Evolutionary conservation across 2,113 vertebrate species (phyloP), one percentile per base, ranked within the genome.

Genomic region (Sminthopsis crassicaudata): DNA sequence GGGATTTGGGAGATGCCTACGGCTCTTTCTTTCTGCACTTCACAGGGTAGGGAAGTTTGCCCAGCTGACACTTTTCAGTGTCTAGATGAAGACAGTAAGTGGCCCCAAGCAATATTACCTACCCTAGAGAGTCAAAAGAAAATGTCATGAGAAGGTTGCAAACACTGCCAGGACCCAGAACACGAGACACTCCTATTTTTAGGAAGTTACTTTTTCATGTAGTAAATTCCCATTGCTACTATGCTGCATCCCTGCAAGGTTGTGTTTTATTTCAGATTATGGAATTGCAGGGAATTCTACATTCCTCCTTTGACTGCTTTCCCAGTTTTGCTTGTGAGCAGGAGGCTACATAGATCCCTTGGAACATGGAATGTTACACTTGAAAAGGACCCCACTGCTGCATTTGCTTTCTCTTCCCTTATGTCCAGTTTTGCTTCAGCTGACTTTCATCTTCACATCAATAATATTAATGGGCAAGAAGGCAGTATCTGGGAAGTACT

Each of bases 71-170:
- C 60, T 42, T 95, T 94, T 60, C 93, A 92, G 88, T 0, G 92
- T 93, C 36, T 93, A 95, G 91, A 96, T 89, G 94, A 95, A 97
- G 89, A 76, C 95, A 91, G 93, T 93, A 97, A 95, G 95, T 60
- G 95, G 93, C 97, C 95, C 93, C 52, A 89, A 95, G 97, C 91
- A 93, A 95, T 89, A 95, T 76, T 91, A 95, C 95, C 92, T 97
- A 67, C 93, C 92, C 91, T 96, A 91, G 95, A 91, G 96, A 97
- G 96, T 97, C 95, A 97, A 97, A 97, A 97, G 91, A 97, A 98
- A 95, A 60, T 96, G 95, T 97, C 95, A 98, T n/a, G 92, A 96
- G 42, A 8, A 93, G 54, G 94, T 96, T 95, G 53, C 53, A 42
- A 92, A 25, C 50, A 94, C 57, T 95, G 94, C 93, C 1, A 91